Conservation (phyloP, 2,797 vertebrate species). For the Melanotaenia boesemani region DNA sequence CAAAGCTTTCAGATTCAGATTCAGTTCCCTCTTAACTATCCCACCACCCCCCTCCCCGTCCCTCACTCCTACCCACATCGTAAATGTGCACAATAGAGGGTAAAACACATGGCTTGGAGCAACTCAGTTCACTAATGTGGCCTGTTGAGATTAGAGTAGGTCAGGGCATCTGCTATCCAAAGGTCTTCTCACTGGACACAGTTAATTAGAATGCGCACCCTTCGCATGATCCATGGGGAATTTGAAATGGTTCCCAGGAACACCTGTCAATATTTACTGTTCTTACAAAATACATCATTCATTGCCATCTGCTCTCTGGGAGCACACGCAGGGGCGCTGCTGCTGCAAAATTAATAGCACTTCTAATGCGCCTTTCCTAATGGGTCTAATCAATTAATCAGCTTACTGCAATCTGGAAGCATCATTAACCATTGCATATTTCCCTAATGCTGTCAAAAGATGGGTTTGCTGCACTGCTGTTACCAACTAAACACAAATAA, state of each 20-base stretch:
- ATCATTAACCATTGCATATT: slow-evolving; percentile 69
- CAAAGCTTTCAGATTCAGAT: slow-evolving; percentile 40
- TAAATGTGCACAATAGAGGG: slow-evolving; percentile 19
- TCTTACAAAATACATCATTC: slow-evolving; percentile 84
- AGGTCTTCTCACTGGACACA: slow-evolving; percentile 57
- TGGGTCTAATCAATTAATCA: slow-evolving; percentile 83
- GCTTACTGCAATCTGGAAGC: slow-evolving; percentile 68
- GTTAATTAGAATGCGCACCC: slow-evolving; percentile 75
- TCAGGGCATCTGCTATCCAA: slow-evolving; percentile 64
- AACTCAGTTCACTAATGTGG: slow-evolving; percentile 32
- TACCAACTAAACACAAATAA: slow-evolving; percentile 33
- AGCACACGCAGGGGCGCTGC: slow-evolving; percentile 63
- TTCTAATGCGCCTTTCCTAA: slow-evolving; percentile 79
- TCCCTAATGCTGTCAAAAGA: slow-evolving; percentile 67
- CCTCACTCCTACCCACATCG: background rate
- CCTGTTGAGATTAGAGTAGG: slow-evolving; percentile 31
- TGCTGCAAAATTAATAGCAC: slow-evolving; percentile 79
- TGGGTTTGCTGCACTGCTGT: slow-evolving; percentile 41
- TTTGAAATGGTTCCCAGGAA: slow-evolving; percentile 52
- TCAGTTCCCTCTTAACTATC: slow-evolving; percentile 32
- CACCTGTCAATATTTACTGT: slow-evolving; percentile 86
- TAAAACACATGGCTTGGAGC: slow-evolving; percentile 27
- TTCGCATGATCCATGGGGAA: slow-evolving; percentile 56
- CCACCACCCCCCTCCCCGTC: background rate
- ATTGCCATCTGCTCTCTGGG: slow-evolving; percentile 81